Percentiles rank a stretch among this genome's conserved stretches.
Conservation (phyloP, 2,113 vertebrate genomes). For the Odontesthes bonariensis region DNA sequence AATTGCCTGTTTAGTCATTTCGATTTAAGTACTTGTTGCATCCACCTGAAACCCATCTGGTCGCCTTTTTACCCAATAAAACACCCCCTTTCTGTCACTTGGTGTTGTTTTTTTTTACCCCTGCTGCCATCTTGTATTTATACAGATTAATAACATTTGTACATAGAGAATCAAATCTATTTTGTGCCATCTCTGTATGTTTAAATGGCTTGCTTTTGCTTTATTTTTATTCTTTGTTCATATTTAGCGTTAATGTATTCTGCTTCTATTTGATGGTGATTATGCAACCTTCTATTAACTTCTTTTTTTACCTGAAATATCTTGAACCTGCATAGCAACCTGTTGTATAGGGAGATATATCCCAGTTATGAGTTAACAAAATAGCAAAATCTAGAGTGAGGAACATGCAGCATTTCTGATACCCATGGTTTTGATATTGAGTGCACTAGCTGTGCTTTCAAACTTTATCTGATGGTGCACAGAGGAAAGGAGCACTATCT, state of each 20-base stretch:
- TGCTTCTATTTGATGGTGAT: constrained; percentile 35
- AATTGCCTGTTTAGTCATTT: no score
- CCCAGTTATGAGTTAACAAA: constrained; percentile 49
- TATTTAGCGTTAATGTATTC: constrained; percentile 27
- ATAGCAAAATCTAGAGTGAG: constrained; percentile 49
- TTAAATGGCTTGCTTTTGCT: constrained; percentile 4
- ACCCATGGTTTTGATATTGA: constrained; percentile 65
- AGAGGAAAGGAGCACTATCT: constrained; percentile 70
- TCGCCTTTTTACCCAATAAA: background rate
- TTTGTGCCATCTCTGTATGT: constrained; percentile 5
- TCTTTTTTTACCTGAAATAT: constrained; percentile 57
- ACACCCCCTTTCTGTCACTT: background rate
- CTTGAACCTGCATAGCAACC: constrained; percentile 38
- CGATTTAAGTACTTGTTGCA: background rate
- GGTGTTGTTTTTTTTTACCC: background rate
- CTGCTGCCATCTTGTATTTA: background rate
- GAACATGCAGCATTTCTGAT: constrained; percentile 51
- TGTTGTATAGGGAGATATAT: constrained; percentile 44
- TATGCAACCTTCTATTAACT: no score
- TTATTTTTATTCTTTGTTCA: constrained; percentile 24
- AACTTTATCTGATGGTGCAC: constrained; percentile 74
- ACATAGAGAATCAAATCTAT: background rate
- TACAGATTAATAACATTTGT: constrained; percentile 9
- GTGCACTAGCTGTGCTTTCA: constrained; percentile 60
- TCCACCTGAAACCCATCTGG: background rate